Conservation (phyloP, 1,140 invertebrate species). For the Microplitis mediator region DNA sequence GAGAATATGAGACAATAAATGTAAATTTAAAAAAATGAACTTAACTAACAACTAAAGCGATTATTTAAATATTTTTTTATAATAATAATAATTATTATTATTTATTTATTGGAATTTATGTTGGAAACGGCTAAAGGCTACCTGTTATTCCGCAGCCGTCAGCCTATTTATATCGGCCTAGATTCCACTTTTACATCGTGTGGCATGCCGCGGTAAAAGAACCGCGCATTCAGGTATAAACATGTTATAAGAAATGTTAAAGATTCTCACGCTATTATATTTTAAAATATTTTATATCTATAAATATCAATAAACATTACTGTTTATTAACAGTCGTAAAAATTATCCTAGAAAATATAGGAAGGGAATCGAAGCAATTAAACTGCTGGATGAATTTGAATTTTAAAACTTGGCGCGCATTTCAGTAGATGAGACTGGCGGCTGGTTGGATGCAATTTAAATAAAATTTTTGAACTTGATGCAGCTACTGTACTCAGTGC, state of each 20-base stretch:
- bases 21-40: background rate
- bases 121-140: conserved; percentile 48
- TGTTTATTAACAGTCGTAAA: background rate
- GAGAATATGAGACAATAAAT: background rate
- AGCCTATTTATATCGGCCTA: conserved; percentile 63
- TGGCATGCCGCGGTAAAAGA: conserved; percentile 35
- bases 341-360: background rate
- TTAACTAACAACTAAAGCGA: background rate
- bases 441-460: background rate
- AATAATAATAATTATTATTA: conserved; percentile 6
- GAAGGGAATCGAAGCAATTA: too few species aligned
- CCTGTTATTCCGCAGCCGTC: conserved; percentile 59
- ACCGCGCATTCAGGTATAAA: conserved; percentile 35
- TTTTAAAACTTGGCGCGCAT: too few species aligned
- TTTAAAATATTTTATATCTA: background rate
- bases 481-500: background rate
- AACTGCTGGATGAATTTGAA: too few species aligned
- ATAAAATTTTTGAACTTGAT: background rate
- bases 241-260: background rate
- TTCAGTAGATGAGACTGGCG: background rate
- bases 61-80: background rate
- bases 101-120: conserved; percentile 17
- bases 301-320: background rate
- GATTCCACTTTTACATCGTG: conserved; percentile 59
- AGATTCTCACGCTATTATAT: conserved; percentile 1